These are phyloP conservation scores for Todiramphus saurophagus DNA, from an alignment of 2,113 vertebrate species.

Conservation along the genomic window DNA sequence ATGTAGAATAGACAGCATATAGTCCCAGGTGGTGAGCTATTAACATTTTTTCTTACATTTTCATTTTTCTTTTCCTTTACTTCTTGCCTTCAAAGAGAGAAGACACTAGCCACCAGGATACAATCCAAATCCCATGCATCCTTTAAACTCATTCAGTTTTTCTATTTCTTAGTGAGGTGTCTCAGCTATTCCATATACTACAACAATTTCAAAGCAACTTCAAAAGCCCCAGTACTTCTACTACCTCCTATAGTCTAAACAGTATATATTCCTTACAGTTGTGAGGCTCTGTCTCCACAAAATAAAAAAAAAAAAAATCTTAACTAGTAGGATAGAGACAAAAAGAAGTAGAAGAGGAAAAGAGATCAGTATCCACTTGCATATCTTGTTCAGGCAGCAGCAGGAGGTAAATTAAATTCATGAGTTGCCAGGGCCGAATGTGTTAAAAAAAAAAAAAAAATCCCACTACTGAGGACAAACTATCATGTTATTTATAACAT, in stretches of 20 bases:
- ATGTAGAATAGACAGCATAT: neutral
- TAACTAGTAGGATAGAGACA: neutral
- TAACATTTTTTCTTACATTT: neutral
- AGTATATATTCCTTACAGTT: neutral
- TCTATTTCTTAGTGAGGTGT: neutral
- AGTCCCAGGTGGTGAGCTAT: neutral
- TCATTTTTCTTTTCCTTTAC: neutral
- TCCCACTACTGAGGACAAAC: neutral
- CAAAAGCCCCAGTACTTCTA: neutral
- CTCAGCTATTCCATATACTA: neutral
- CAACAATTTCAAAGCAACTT: neutral
- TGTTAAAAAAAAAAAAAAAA: neutral
- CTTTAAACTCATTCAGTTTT: neutral
- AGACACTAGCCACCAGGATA: neutral
- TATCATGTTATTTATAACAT: neutral
- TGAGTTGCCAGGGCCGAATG: neutral
- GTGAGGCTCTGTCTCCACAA: neutral
- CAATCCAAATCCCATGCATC: neutral
- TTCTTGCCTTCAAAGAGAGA: neutral
- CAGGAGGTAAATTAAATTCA: neutral
- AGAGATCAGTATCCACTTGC: neutral
- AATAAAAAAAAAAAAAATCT: neutral
- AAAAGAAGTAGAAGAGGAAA: neutral
- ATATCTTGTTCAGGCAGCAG: neutral
- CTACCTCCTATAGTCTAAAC: neutral